Evolutionary conservation across 2,797 vertebrate genomes (phyloP), one percentile per base, ranked within the genome.

Genomic region (Ctenopoma kingsleyae): DNA sequence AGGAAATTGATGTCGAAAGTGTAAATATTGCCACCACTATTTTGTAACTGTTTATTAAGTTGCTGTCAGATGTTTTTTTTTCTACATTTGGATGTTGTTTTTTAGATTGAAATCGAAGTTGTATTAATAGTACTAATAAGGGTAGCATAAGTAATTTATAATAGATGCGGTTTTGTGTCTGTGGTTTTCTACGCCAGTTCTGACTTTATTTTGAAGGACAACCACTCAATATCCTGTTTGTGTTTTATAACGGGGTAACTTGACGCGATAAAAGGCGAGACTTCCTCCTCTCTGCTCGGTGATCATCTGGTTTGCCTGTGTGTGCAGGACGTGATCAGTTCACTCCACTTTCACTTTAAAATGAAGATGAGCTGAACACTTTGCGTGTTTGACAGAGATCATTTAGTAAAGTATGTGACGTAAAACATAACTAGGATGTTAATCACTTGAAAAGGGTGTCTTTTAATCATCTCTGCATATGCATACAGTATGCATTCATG

Each of bases 131-230:
- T 12, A 23, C 13, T n/a, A 44, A 17, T n/a, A 36, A 3, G 20
- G 1, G 2, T 2, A 23, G 3, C 5, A 11, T 11, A 40, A n/a
- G 23, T 11, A 0, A 8, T 35, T n/a, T 16, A 4, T 2, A 9
- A 3, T 48, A 16, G 23, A 2, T 5, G 1, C 4, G 25, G 25
- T 27, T 27, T 27, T 27, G 25, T 27, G 25, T 27, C 25, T 27
- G 25, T 27, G 3, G 25, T 27, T 0, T 19, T 44, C 35, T 27
- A 1, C 5, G 27, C 16, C 7, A 51, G 2, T 25, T 25, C 23
- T 25, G 5, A 15, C 10, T 74, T 84, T 83, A 82, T 67, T 82
- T 69, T 87, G 76, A 71, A 79, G 23, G 25, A 8, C 4, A 11
- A 22, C 8, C 11, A 9, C 5, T 13, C 1, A 17, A 48, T 5